Evolutionary conservation across 2,888 invertebrate species (phyloP).

Genomic region (Trypoxylon attenuatum): DNA sequence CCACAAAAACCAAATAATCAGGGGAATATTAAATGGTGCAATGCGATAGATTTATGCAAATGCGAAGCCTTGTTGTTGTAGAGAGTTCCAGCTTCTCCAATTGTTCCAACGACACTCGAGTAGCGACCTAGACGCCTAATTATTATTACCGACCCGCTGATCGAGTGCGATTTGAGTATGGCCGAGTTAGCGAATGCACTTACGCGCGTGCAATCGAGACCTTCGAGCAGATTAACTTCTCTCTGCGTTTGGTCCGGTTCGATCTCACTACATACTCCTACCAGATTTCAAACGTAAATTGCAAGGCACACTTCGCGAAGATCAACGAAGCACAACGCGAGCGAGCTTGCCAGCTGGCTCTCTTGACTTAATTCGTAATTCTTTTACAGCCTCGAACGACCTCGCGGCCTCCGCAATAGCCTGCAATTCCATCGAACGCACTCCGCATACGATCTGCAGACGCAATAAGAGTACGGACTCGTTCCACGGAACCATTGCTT

Average conservation of each 20-base stretch:
- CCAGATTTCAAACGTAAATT: too few species aligned
- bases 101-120: conserved; percentile 10
- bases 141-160: conserved; percentile 24
- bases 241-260: too few species aligned
- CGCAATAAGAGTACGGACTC: too few species aligned
- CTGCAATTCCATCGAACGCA: conserved; percentile 17
- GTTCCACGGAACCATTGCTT: too few species aligned
- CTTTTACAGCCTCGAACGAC: conserved; percentile 19
- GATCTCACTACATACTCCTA: too few species aligned
- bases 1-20: too few species aligned
- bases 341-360: neutral
- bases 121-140: conserved; percentile 32
- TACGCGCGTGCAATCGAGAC: conserved; percentile 28
- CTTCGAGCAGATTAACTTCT: conserved; percentile 22
- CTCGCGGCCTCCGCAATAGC: neutral
- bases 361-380: conserved; percentile 34
- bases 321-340: conserved; percentile 1
- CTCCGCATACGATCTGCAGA: neutral
- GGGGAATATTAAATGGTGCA: too few species aligned
- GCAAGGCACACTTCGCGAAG: neutral
- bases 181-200: conserved; percentile 18
- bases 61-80: too few species aligned
- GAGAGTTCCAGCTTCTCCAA: too few species aligned
- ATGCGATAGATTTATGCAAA: too few species aligned
- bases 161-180: conserved; percentile 27